These are phyloP conservation scores for Dyspetes luteomarginatus DNA, from an alignment of 2,888 invertebrate species.

Conservation along the genomic window DNA sequence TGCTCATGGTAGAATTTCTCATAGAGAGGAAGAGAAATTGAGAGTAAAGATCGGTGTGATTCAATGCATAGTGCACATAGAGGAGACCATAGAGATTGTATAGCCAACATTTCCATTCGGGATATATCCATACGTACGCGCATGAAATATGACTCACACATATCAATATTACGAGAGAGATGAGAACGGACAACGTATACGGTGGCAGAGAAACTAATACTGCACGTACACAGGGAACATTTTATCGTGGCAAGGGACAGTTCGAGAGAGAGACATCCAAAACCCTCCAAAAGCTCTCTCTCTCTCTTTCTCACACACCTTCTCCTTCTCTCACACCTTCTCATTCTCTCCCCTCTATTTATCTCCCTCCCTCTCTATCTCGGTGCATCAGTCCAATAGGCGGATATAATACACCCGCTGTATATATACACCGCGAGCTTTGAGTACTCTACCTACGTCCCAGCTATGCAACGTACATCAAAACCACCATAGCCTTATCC, in stretches of 20 bases:
- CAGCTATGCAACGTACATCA: conserved; percentile 46
- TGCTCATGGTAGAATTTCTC: neutral
- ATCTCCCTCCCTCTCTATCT: too few relatives aligned
- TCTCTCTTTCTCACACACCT: neutral
- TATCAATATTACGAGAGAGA: conserved; percentile 70
- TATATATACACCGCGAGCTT: too few relatives aligned
- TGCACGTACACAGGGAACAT: neutral
- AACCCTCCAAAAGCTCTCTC: conserved; percentile 49
- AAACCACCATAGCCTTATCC: conserved; percentile 56
- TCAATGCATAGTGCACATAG: conserved; percentile 1
- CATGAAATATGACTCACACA: conserved; percentile 67
- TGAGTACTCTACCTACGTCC: conserved; percentile 36
- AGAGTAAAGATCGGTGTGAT: conserved; percentile 38
- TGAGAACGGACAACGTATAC: conserved; percentile 22
- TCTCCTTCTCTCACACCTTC: neutral
- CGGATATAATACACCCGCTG: conserved; percentile 38
- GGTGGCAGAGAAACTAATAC: conserved; percentile 12
- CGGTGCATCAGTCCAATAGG: conserved; percentile 16
- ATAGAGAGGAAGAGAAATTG: neutral
- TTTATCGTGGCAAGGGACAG: conserved; percentile 20
- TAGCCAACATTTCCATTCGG: conserved; percentile 24
- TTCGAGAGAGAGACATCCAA: conserved; percentile 26
- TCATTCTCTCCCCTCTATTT: conserved; percentile 12
- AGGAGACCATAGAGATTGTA: neutral
- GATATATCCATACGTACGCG: conserved; percentile 37